These are phyloP conservation scores for Luperina testacea DNA, from an alignment of 2,888 invertebrate species.

Conservation along the genomic window DNA sequence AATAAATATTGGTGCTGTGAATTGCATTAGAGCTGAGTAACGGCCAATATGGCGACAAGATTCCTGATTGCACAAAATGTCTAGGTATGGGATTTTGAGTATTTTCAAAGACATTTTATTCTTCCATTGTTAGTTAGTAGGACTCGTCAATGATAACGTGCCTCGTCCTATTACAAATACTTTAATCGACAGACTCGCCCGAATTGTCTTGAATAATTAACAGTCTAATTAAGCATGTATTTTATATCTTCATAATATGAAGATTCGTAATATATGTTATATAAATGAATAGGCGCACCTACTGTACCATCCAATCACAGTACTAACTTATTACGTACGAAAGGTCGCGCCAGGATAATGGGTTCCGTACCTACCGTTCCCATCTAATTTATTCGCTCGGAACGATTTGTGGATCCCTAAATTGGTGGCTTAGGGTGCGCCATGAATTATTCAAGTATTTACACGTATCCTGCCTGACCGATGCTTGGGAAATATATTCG, in stretches of 20 bases:
- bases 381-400: slow-evolving; percentile 56
- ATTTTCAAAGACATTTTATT: background rate
- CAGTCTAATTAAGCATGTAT: slow-evolving; percentile 1
- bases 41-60: background rate
- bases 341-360: slow-evolving; percentile 56
- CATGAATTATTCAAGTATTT: slow-evolving; percentile 66
- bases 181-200: background rate
- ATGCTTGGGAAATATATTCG: slow-evolving; percentile 33
- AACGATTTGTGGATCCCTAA: slow-evolving; percentile 60
- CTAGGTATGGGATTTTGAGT: background rate
- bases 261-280: too few relatives aligned
- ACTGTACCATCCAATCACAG: slow-evolving; percentile 42
- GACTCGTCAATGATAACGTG: background rate
- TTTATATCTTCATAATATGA: slow-evolving; percentile 5
- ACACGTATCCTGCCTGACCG: slow-evolving; percentile 48
- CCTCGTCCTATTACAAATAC: background rate
- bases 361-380: slow-evolving; percentile 52
- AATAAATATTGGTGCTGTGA: slow-evolving; percentile 35
- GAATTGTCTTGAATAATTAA: background rate
- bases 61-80: slow-evolving; percentile 6
- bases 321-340: slow-evolving; percentile 50
- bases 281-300: background rate
- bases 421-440: slow-evolving; percentile 52
- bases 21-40: slow-evolving; percentile 20
- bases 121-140: background rate